A percentile compares a stretch with the other conserved stretches of the same genome.
Conservation (phyloP, 2,113 vertebrate species). For the Elachura formosa region DNA sequence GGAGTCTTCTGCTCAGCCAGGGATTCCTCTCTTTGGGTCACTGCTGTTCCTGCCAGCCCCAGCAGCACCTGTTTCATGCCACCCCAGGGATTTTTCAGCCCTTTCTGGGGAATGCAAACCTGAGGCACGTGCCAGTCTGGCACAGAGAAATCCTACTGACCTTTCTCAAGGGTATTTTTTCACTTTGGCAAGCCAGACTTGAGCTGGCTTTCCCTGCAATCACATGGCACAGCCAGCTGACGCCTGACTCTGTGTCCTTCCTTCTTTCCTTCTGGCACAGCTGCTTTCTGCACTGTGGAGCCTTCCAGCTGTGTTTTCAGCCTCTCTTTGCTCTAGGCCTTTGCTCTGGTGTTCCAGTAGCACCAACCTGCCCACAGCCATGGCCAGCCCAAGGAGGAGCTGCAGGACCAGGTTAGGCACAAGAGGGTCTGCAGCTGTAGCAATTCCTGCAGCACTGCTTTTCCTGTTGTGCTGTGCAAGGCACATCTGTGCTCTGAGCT, state of each 20-base stretch:
- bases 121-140: neutral
- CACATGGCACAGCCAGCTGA: neutral
- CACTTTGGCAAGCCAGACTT: neutral
- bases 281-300: neutral
- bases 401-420: neutral
- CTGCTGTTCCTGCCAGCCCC: neutral
- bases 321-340: neutral
- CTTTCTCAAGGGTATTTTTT: neutral
- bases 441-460: neutral
- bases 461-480: neutral
- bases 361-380: neutral
- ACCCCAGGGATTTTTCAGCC: neutral
- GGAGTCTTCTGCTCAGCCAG: fast-evolving
- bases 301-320: neutral
- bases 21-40: neutral
- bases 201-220: neutral
- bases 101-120: neutral
- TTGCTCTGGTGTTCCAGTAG: neutral
- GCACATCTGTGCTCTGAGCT: neutral
- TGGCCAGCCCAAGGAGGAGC: fast-evolving
- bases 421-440: neutral
- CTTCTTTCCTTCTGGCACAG: neutral
- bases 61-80: neutral
- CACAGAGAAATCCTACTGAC: neutral
- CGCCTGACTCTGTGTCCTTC: neutral